Conservation (phyloP, 2,797 vertebrate genomes). For the Antrozous pallidus region DNA sequence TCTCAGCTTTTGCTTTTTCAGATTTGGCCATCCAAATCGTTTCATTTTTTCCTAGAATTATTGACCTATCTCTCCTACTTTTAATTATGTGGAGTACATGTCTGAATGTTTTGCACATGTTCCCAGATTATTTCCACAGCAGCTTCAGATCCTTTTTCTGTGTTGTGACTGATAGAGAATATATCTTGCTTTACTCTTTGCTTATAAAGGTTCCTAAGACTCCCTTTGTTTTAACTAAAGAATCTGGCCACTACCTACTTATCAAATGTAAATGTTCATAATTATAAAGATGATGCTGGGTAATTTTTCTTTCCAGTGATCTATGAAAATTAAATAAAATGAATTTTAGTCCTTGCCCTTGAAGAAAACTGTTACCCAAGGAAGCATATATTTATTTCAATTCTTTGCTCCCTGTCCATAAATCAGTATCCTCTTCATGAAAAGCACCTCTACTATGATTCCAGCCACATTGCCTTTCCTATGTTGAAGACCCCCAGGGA, state of each 20-base stretch:
- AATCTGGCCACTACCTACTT: not conserved
- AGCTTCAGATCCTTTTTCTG: not conserved
- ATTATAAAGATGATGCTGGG: not conserved
- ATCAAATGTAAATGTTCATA: not conserved
- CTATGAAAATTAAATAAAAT: not conserved
- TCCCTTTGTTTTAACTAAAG: not conserved
- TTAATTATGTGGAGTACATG: not conserved
- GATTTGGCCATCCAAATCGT: not conserved
- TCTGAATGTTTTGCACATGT: accelerated
- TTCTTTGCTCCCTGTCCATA: not conserved
- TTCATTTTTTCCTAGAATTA: not conserved
- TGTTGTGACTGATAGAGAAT: not conserved
- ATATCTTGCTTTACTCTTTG: not conserved
- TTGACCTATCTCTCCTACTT: not conserved
- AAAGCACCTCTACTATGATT: not conserved
- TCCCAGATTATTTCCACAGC: not conserved
- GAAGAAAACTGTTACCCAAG: not conserved
- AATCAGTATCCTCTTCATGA: not conserved
- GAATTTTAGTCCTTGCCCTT: not conserved
- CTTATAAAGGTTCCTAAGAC: not conserved
- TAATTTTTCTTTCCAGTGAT: not conserved
- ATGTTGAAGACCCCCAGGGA: not conserved
- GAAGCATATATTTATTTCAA: not conserved
- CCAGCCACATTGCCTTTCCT: not conserved
- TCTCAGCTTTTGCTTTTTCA: not conserved